Conservation (phyloP, 2,797 vertebrate species). For the Anguilla obscura region DNA sequence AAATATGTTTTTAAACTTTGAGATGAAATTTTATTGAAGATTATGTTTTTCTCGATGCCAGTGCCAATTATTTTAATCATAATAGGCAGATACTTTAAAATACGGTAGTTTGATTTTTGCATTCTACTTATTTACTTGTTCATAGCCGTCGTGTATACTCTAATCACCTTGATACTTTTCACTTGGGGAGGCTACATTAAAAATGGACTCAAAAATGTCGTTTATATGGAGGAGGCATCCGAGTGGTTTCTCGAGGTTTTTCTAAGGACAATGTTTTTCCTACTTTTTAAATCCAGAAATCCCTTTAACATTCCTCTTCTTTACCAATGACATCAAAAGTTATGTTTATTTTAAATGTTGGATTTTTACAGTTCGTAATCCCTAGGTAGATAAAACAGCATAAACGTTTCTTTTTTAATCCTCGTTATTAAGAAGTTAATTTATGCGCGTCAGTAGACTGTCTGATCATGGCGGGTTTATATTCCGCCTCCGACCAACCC, state of each 20-base stretch:
- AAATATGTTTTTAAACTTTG: too few species aligned
- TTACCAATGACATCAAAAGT: background rate
- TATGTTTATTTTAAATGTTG: background rate
- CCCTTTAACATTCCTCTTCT: background rate
- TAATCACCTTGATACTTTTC: background rate
- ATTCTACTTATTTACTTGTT: background rate
- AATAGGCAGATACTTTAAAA: background rate
- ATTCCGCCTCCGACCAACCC: slow-evolving; percentile 72
- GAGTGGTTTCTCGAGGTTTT: background rate
- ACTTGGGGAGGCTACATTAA: background rate
- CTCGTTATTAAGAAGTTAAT: slow-evolving; percentile 69
- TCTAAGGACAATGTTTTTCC: background rate
- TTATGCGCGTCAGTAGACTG: slow-evolving; percentile 87
- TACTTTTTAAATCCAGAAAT: background rate
- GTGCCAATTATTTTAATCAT: background rate
- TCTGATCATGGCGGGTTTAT: slow-evolving; percentile 92
- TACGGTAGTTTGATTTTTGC: background rate
- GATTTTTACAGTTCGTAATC: background rate
- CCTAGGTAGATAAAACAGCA: background rate
- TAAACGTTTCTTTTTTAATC: background rate
- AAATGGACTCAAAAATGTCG: background rate
- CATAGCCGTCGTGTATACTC: background rate
- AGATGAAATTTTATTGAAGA: too few species aligned
- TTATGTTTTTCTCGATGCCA: background rate
- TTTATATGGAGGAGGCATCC: background rate